Evolutionary conservation across 2,797 vertebrate species (phyloP).

Genomic region (Tauraco hartlaubi): DNA sequence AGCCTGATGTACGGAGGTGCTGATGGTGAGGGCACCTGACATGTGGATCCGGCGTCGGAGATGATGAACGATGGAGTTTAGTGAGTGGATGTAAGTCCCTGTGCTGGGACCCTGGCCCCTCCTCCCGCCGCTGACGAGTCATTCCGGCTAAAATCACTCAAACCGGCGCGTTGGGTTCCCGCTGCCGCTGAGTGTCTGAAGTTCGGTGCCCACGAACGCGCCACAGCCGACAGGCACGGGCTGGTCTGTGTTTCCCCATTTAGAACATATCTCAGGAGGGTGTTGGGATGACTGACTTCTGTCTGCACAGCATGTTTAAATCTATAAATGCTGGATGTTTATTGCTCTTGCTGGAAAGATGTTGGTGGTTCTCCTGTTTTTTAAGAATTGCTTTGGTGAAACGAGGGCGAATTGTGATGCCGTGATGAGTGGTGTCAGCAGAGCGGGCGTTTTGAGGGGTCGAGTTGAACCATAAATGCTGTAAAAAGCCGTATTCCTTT

Average conservation of each 20-base stretch:
- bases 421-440: not conserved
- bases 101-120: not conserved
- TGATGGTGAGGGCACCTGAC: not conserved
- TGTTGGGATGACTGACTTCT: not conserved
- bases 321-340: not conserved
- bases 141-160: not conserved
- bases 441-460: not conserved
- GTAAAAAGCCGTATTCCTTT: not conserved
- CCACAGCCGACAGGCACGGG: not conserved
- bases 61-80: not conserved
- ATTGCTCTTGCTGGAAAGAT: not conserved
- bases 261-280: not conserved
- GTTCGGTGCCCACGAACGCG: not conserved
- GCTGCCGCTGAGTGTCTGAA: not conserved
- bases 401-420: no score
- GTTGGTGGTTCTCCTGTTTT: not conserved
- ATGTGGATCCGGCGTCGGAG: rapidly evolving
- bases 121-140: not conserved
- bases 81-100: no score
- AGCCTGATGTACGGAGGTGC: no score
- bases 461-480: not conserved
- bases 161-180: not conserved
- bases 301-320: not conserved
- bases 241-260: not conserved
- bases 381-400: not conserved